Evolutionary conservation across 1,140 invertebrate species (phyloP).

Genomic region (Pristionchus pacificus): DNA sequence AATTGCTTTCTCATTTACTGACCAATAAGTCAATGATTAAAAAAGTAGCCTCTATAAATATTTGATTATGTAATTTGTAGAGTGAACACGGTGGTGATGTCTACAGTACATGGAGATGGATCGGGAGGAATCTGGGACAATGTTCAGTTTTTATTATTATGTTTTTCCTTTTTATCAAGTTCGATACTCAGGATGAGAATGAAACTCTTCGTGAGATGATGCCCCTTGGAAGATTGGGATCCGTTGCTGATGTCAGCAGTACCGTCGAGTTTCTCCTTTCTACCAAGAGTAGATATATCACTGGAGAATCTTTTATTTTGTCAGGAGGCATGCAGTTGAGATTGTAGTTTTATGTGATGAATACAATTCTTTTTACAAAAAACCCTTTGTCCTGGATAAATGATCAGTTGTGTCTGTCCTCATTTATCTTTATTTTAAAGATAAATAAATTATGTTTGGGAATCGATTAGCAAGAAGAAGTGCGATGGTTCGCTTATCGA

Average conservation of each 20-base stretch:
- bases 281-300: not conserved
- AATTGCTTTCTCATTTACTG: too few species aligned
- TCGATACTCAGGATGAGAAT: not conserved
- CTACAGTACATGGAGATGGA: not conserved
- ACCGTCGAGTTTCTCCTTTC: not conserved
- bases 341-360: too few species aligned
- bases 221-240: not conserved
- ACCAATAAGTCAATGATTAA: too few species aligned
- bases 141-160: not conserved
- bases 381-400: too few species aligned
- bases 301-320: not conserved
- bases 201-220: not conserved
- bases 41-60: too few species aligned
- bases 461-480: too few species aligned
- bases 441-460: too few species aligned
- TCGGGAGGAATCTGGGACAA: not conserved
- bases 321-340: not conserved
- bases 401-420: too few species aligned
- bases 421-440: too few species aligned
- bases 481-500: too few species aligned
- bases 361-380: too few species aligned
- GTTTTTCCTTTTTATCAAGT: not conserved
- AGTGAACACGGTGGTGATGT: not conserved
- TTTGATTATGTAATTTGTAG: too few species aligned
- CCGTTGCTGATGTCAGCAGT: not conserved